Evolutionary conservation across 92 coral and sea anemone genomes (phyloP).

Genomic region (Bergia sp.): DNA sequence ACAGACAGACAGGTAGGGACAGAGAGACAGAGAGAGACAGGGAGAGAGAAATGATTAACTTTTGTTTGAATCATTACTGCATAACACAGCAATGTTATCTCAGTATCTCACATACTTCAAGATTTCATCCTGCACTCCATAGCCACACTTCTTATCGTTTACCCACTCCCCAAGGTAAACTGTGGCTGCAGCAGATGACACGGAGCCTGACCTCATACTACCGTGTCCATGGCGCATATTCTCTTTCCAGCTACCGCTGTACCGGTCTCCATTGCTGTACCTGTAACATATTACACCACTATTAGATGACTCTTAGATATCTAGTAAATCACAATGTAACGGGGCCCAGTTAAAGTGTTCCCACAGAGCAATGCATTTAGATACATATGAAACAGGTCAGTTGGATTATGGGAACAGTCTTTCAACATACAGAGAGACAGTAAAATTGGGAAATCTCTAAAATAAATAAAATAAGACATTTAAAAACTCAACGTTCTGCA

Average conservation of each 20-base stretch:
- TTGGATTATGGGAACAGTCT: not conserved
- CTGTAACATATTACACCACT: constrained; percentile 35
- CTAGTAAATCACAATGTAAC: no score
- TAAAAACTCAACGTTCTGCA: no score
- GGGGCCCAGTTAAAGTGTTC: no score
- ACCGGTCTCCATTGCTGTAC: constrained; percentile 77
- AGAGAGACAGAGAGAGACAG: not conserved
- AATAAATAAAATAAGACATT: no score
- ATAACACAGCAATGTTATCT: no score
- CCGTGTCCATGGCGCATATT: constrained; percentile 91
- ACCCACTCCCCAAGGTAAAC: constrained; percentile 94
- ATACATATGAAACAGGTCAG: not conserved
- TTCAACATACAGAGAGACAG: no score
- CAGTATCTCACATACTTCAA: constrained; percentile 60
- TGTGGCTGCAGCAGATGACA: constrained; percentile 90
- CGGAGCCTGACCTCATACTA: constrained; percentile 84
- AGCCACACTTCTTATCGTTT: constrained; percentile 83
- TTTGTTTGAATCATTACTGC: not conserved
- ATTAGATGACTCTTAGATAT: no score
- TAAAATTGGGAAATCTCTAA: no score
- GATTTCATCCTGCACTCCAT: constrained; percentile 93
- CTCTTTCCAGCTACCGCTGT: constrained; percentile 82
- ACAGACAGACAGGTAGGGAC: not conserved
- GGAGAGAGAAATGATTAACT: not conserved
- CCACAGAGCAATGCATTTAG: not conserved